Conservation (phyloP, 2,797 vertebrate species). For the Diceros bicornis region DNA sequence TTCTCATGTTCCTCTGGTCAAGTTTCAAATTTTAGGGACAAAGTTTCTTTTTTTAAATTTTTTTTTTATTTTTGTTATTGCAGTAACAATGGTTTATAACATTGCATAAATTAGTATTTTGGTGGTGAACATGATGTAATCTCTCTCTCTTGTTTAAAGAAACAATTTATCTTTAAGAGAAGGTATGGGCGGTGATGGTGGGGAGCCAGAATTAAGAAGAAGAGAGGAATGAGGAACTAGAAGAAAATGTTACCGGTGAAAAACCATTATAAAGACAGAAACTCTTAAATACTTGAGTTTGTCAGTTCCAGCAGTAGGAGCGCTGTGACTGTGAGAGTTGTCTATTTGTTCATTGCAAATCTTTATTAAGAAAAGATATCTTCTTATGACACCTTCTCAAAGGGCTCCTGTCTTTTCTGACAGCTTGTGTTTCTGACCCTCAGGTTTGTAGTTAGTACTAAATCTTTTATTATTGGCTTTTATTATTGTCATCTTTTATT, state of each 20-base stretch:
- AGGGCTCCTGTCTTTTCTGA: not conserved
- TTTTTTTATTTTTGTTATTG: no score
- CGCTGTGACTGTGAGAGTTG: not conserved
- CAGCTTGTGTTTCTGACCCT: not conserved
- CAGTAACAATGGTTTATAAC: no score
- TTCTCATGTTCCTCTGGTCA: not conserved
- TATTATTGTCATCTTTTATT: not conserved
- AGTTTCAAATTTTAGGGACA: not conserved
- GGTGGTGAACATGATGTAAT: no score
- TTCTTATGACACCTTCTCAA: not conserved
- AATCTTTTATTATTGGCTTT: conserved; percentile 21
- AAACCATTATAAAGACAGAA: not conserved
- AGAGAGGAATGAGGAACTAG: not conserved
- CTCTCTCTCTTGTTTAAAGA: not conserved
- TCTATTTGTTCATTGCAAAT: conserved; percentile 42
- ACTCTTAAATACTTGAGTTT: conserved; percentile 20
- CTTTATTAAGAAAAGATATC: conserved; percentile 24
- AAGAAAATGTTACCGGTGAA: not conserved
- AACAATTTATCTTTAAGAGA: conserved; percentile 59
- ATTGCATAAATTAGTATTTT: no score
- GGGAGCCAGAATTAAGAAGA: conserved; percentile 25
- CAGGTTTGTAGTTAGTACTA: conserved; percentile 3
- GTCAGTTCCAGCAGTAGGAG: not conserved
- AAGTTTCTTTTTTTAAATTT: not conserved
- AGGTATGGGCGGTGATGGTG: not conserved